Conservation (phyloP, 2,797 vertebrate species). For the Aulostomus chinensis region DNA sequence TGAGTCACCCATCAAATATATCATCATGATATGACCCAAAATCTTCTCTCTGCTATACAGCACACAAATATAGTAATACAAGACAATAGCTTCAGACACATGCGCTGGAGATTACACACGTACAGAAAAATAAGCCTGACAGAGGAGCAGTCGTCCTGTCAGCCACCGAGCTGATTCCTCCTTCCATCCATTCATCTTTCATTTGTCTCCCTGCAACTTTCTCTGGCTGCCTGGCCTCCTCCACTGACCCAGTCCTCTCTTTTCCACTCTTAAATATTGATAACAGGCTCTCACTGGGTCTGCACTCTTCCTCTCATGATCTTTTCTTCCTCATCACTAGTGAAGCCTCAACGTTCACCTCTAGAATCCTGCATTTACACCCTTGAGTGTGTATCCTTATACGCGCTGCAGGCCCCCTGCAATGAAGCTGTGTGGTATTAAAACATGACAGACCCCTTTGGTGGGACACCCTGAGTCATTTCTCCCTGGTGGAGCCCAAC, state of each 20-base stretch:
- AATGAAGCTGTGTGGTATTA: constrained; percentile 23
- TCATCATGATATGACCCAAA: too few relatives aligned
- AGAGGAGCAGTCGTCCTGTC: constrained; percentile 29
- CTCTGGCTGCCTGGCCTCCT: constrained; percentile 49
- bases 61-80: neutral
- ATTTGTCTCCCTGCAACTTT: constrained; percentile 23
- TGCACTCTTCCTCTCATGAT: constrained; percentile 12
- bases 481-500: constrained; percentile 11
- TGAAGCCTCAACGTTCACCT: neutral
- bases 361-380: neutral
- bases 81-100: constrained; percentile 3
- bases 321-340: constrained; percentile 20
- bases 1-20: too few relatives aligned
- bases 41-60: too few relatives aligned
- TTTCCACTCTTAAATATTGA: constrained; percentile 71
- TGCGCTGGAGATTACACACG: constrained; percentile 20
- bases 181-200: constrained; percentile 17
- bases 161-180: constrained; percentile 10
- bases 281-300: constrained; percentile 54
- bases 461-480: constrained; percentile 39
- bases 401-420: constrained; percentile 27
- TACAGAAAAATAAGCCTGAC: constrained; percentile 17
- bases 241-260: constrained; percentile 70
- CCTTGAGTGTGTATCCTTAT: too few relatives aligned
- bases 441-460: constrained; percentile 11